These are phyloP conservation scores for Gerris buenoi DNA, from an alignment of 1,140 invertebrate species.

Conservation along the genomic window DNA sequence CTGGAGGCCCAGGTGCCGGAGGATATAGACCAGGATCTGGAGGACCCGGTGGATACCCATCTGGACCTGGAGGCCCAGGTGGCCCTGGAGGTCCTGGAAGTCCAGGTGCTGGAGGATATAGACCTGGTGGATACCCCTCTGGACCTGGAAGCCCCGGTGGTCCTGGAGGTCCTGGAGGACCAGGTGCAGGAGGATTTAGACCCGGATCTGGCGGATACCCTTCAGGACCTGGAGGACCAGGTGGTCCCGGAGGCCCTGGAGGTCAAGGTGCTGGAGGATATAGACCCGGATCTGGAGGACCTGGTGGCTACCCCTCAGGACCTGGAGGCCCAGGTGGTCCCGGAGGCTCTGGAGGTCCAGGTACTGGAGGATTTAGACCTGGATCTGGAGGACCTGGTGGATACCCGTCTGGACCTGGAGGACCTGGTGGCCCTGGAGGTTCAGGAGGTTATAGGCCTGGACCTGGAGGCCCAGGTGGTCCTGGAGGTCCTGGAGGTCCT, in stretches of 20 bases:
- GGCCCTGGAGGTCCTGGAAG: slow-evolving; percentile 2
- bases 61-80: neutral
- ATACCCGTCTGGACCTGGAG: too few relatives aligned
- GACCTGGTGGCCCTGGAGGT: too few relatives aligned
- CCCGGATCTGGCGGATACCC: too few relatives aligned
- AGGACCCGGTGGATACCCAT: neutral
- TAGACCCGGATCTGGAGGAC: too few relatives aligned
- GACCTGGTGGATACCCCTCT: too few relatives aligned
- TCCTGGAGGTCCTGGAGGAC: too few relatives aligned
- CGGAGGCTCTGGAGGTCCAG: slow-evolving; percentile 5
- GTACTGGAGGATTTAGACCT: neutral
- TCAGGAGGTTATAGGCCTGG: neutral
- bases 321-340: neutral
- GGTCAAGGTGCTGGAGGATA: neutral
- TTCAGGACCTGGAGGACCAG: slow-evolving; percentile 12
- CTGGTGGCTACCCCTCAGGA: neutral
- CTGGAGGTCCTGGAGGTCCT: slow-evolving; percentile 5
- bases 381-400: too few relatives aligned
- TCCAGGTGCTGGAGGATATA: neutral
- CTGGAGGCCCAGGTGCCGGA: neutral
- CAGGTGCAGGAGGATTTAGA: too few relatives aligned
- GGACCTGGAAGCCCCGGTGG: too few relatives aligned
- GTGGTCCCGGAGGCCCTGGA: slow-evolving; percentile 9
- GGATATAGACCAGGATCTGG: too few relatives aligned
- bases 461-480: neutral